Base-by-base conservation (phyloP, 2,113 vertebrate genomes). In the Carassius gibelio region DNA sequence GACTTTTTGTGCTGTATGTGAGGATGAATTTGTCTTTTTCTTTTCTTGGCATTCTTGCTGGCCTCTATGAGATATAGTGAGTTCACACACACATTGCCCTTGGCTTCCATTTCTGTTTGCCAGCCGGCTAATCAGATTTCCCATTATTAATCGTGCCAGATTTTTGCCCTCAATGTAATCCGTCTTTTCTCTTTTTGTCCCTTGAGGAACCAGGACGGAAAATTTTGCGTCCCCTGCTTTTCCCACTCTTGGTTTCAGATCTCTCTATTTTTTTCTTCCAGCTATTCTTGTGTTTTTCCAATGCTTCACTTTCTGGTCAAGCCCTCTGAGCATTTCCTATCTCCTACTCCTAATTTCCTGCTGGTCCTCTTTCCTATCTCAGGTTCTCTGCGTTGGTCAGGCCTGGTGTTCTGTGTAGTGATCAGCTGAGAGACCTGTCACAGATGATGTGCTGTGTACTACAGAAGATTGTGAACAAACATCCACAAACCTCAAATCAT, bases 41-140 rank as follows among this genome's bases (percentile, higher is more conserved):
- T 15, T 3, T 19, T 38, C 52, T 55, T 66, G 52, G 62, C 72
- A 71, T 38, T 36, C 57, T 59, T 64, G 52, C 69, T 82, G 23
- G 50, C 45, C 62, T 30, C 19, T 71, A 15, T 87, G 42, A 66
- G 74, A 61, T 30, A 62, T 38, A 42, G 64, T 10, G 42, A 76
- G 62, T 45, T 55, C 78, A 75, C 38, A 75, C 57, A 81, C 42
- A 77, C 71, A 62, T 34, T 30, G 72, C 74, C 38, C 45, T 5
- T 36, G 79, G 64, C 59, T 66, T 81, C n/a, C 75, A 78, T 75
- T 84, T 89, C 69, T 88, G 45, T 90, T 84, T 26, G 30, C 80
- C 55, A 48, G 36, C 75, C 59, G 14, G 57, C 57, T 84, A 88
- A 90, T 94, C 88, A 89, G 30, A 90, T 91, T 91, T 91, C 26